Base-by-base conservation (phyloP, 2,113 vertebrate species). In the Delphinus delphis region DNA sequence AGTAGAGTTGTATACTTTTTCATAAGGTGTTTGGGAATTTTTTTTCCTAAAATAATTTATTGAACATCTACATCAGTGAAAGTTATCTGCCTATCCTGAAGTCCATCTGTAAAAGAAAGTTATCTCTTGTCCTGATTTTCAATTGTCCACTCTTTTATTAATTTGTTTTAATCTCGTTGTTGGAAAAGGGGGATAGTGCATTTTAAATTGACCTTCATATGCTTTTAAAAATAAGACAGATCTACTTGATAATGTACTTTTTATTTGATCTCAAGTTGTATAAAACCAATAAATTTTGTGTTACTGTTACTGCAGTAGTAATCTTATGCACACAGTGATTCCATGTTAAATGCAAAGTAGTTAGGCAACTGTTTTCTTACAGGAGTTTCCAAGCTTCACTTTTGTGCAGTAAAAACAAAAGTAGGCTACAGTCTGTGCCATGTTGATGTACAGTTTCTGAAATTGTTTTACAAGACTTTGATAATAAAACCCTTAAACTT, bases 381-480 rank as follows among this genome's bases (percentile, higher is more conserved):
- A 88, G 92, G 97, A 97, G 93, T 97, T 97, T 96, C 28, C n/a
- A 93, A 94, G 98, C 98, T 98, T 98, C 97, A 98, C 98, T 99
- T 99, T 98, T 98, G 98, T 99, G 98, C 98, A 98, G 98, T 98
- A 98, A 98, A 98, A 98, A 96, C 97, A 98, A 98, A 95, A 98
- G 97, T 97, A 98, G 99, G 98, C 99, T 98, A 96, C 98, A 98
- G 98, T 99, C 98, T 98, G 98, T 99, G 98, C 99, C 99, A 98
- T 99, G 98, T 99, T 97, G 97, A 98, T 99, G 99, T 98, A 98
- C 99, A 99, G 99, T 99, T 99, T 99, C 98, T 98, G 98, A 99
- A 99, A 98, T 99, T 98, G 99, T 99, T 99, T 99, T 99, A 99
- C 99, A 99, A 97, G 98, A 98, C 99, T 99, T 99, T 99, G 99